phyloP scores from a whole-genome alignment of 2,888 invertebrate species.

The Lysandra bellargus region DNA sequence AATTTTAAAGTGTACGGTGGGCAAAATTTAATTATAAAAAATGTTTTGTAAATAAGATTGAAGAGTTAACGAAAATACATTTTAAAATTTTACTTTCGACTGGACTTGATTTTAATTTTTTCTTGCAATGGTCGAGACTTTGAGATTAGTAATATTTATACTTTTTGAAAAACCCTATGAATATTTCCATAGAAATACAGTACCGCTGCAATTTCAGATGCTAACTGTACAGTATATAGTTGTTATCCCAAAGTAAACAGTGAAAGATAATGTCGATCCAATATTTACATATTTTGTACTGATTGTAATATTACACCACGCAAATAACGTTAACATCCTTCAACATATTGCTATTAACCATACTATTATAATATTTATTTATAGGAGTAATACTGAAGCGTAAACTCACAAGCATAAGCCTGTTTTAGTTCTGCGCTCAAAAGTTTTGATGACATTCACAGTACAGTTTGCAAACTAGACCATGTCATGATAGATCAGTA shows the following conservation, averaged over 20 bases:
- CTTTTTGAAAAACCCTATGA: too few relatives aligned
- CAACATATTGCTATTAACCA: background rate
- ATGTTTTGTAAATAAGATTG: too few relatives aligned
- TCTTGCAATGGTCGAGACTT: too few relatives aligned
- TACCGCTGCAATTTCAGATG: background rate
- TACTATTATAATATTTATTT: background rate
- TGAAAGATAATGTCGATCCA: conserved; percentile 18
- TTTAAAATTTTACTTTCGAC: too few relatives aligned
- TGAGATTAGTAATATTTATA: too few relatives aligned
- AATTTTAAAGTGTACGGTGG: too few relatives aligned
- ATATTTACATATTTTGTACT: conserved; percentile 23
- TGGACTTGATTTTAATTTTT: too few relatives aligned
- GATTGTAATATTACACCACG: conserved; percentile 5
- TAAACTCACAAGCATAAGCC: background rate
- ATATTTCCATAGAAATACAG: background rate
- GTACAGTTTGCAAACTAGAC: background rate
- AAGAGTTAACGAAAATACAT: too few relatives aligned
- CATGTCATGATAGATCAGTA: background rate
- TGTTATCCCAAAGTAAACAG: conserved; percentile 20
- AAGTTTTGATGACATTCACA: background rate
- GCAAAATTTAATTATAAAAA: too few relatives aligned
- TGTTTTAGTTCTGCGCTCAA: background rate
- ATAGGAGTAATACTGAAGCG: background rate
- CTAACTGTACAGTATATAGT: conserved; percentile 16
- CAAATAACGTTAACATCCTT: background rate